phyloP scores from a whole-genome alignment of 2,113 vertebrate genomes.

The Chaetops frenatus region DNA sequence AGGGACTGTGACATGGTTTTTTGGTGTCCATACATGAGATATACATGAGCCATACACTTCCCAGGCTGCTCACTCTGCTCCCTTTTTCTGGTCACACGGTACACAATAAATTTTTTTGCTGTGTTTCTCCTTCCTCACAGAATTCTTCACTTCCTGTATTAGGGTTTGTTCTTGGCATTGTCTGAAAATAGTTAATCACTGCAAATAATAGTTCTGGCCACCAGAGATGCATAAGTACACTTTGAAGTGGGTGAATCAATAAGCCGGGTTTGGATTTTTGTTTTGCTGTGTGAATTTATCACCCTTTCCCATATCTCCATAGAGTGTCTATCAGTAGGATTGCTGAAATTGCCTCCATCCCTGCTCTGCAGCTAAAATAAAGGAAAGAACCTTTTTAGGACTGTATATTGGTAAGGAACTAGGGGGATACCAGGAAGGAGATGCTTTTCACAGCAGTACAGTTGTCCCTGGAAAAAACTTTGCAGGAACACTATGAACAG shows the following conservation, averaged over 20 bases:
- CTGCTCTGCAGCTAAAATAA: not conserved
- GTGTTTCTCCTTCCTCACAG: not conserved
- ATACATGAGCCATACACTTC: not conserved
- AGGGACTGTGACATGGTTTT: not conserved
- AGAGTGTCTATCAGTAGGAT: not conserved
- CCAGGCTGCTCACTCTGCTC: not conserved
- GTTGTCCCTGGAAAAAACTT: not conserved
- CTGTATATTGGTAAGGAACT: not conserved
- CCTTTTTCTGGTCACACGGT: not conserved
- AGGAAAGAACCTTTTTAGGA: not conserved
- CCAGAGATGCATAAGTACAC: constrained; percentile 33
- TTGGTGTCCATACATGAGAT: not conserved
- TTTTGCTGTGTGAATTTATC: not conserved
- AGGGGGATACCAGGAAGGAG: not conserved
- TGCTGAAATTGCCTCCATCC: not conserved
- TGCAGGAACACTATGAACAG: not conserved
- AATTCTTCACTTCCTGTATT: not conserved
- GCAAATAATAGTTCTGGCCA: constrained; percentile 22
- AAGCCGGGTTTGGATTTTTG: not conserved
- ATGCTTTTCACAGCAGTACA: not conserved
- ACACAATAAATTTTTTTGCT: not conserved
- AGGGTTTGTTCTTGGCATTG: constrained; percentile 3
- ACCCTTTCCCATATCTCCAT: not conserved
- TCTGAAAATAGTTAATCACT: constrained; percentile 27
- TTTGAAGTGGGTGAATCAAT: constrained; percentile 41